Evolutionary conservation across 2,113 vertebrate species (phyloP), one percentile per base, ranked within the genome.

Genomic region (Oriolus oriolus): DNA sequence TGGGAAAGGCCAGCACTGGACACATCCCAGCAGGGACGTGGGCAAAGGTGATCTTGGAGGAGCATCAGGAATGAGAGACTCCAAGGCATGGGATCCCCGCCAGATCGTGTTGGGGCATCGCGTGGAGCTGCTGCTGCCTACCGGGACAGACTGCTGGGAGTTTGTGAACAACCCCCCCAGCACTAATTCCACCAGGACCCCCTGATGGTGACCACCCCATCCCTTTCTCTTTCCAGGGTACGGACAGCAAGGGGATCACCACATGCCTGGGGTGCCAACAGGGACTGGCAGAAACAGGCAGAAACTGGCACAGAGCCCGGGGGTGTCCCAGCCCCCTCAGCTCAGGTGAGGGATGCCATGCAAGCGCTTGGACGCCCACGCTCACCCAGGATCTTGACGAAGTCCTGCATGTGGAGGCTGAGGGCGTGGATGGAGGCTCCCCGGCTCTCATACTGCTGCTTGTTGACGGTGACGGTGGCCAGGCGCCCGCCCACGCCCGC

Each of bases 341-440:
- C 64, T 6, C n/a, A 6, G 44, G 44, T 11, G 8, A 60, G 9
- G 13, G 28, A 54, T 27, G 26, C 37, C 66, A 2, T 1, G 8
- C 42, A 5, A 23, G 47, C 0, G 7, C 42, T 3, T 20, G 21
- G 53, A 27, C 15, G 22, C 63, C 27, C 6, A 1, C 0, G 3
- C 99, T 98, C 90, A 99, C 99, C 99, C 42, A 99, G 97, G 78
- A 98, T 98, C 96, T 99, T 99, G 96, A 99, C 98, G 87, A 99
- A 99, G 89, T 99, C 99, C 97, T 99, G 99, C 99, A 99, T 99
- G 97, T 99, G 99, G 64, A 99, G 98, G 95, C 99, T 99, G 88
- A 99, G 98, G 35, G 99, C 98, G 57, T 99, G 99, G 90, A 99
- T 99, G 96, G 99, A 98, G 65, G 98, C 99, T 4, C 98, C 99